A percentile compares a stretch with the other conserved stretches of the same genome.
These are phyloP conservation scores for Microcaecilia unicolor DNA, from an alignment of 2,797 vertebrate genomes.

Conservation along the genomic window DNA sequence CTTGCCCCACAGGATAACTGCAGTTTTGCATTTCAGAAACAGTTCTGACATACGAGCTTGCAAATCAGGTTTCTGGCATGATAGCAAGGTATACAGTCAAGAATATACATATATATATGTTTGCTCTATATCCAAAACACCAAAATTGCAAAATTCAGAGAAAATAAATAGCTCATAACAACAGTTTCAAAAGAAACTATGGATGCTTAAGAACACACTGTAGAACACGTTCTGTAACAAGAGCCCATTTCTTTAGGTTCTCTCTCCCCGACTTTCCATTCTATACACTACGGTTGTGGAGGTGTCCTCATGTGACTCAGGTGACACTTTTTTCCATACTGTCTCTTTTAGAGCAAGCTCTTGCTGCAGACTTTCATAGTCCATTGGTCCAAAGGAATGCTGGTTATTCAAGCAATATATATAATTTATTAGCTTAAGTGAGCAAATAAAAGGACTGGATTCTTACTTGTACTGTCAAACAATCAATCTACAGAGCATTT, in stretches of 20 bases:
- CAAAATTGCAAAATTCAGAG: conserved; percentile 36
- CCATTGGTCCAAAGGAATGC: conserved; percentile 82
- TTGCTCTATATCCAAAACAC: conserved; percentile 18
- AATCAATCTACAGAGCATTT: conserved; percentile 39
- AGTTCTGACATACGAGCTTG: no score
- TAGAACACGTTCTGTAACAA: conserved; percentile 41
- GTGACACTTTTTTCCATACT: conserved; percentile 92
- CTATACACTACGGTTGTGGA: conserved; percentile 97
- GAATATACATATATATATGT: conserved; percentile 16
- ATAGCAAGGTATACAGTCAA: conserved; percentile 40
- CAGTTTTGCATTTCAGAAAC: no score
- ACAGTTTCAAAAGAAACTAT: conserved; percentile 28
- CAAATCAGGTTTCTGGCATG: conserved; percentile 30
- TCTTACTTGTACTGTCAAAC: conserved; percentile 42
- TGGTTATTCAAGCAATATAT: conserved; percentile 91
- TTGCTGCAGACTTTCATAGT: conserved; percentile 96
- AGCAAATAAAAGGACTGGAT: conserved; percentile 40
- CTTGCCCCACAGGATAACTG: no score
- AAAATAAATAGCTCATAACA: conserved; percentile 21
- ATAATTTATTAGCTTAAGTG: conserved; percentile 77
- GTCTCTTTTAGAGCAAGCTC: conserved; percentile 96
- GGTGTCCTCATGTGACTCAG: conserved; percentile 90
- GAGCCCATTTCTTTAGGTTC: conserved; percentile 49
- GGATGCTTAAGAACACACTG: conserved; percentile 35
- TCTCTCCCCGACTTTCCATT: conserved; percentile 81